These are phyloP conservation scores for Campoletis sonorensis DNA, from an alignment of 1,140 invertebrate species.

Conservation along the genomic window DNA sequence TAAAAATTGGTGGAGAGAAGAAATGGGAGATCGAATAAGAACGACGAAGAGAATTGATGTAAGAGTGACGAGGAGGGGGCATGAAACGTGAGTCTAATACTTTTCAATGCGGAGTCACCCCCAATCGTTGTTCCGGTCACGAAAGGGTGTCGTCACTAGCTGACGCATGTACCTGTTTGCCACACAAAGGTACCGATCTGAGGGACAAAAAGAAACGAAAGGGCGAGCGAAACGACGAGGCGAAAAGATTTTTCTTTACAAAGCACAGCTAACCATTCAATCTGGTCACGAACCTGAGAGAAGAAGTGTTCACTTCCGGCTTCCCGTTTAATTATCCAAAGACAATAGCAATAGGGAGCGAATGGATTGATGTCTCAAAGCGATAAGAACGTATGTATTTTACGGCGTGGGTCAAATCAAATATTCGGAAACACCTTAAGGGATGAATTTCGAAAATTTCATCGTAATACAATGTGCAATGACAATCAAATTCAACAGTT, in stretches of 20 bases:
- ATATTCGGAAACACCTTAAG: no score
- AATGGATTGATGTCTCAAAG: neutral
- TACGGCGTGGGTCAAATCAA: neutral
- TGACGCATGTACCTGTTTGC: constrained; percentile 74
- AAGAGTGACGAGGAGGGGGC: neutral
- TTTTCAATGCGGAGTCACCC: constrained; percentile 5
- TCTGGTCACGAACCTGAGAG: neutral
- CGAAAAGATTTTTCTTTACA: neutral
- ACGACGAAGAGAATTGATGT: neutral
- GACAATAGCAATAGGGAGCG: constrained; percentile 56
- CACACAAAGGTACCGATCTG: constrained; percentile 52
- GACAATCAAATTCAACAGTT: no score
- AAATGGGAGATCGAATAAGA: neutral
- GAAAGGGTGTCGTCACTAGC: constrained; percentile 67
- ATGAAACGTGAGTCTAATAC: neutral
- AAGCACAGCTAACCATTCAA: neutral
- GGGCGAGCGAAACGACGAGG: neutral
- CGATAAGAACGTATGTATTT: neutral
- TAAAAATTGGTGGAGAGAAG: neutral
- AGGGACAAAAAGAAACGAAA: neutral
- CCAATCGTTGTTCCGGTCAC: constrained; percentile 59
- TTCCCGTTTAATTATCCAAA: neutral
- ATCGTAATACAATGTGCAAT: no score
- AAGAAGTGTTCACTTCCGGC: constrained; percentile 27
- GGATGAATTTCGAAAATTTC: no score